A percentile compares a stretch with the other conserved stretches of the same genome.
phyloP scores from a whole-genome alignment of 2,113 vertebrate genomes.

The Oreotrochilus melanogaster region DNA sequence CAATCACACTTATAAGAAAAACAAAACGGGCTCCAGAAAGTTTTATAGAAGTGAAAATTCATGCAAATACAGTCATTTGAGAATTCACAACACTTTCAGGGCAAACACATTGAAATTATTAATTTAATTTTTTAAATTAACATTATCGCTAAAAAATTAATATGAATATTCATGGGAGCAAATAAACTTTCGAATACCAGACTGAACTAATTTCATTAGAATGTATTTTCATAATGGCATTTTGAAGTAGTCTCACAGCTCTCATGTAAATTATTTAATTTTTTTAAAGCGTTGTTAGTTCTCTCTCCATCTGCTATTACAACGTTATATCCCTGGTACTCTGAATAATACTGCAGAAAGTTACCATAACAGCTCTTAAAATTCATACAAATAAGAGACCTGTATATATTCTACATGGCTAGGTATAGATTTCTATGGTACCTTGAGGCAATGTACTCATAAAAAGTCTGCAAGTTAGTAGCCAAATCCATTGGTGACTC shows the following conservation, averaged over 20 bases:
- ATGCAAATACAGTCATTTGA: slow-evolving; percentile 9
- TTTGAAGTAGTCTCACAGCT: slow-evolving; percentile 36
- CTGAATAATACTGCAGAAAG: background rate
- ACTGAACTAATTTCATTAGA: slow-evolving; percentile 39
- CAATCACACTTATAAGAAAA: background rate
- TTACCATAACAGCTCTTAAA: background rate
- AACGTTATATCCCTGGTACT: background rate
- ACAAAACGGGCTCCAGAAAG: background rate
- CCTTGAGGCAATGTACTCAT: background rate
- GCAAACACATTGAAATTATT: slow-evolving; percentile 55
- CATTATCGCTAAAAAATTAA: slow-evolving; percentile 20
- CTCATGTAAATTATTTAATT: slow-evolving; percentile 1
- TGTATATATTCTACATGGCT: background rate
- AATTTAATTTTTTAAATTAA: slow-evolving; percentile 32
- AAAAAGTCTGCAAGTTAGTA: background rate
- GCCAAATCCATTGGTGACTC: background rate
- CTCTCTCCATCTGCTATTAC: slow-evolving; percentile 1
- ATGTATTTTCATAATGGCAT: slow-evolving; percentile 40
- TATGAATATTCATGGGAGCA: slow-evolving; percentile 56
- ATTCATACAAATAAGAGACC: background rate
- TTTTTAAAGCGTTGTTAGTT: slow-evolving; percentile 18
- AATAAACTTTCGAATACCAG: slow-evolving; percentile 46
- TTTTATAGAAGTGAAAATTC: slow-evolving; percentile 15
- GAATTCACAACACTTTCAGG: slow-evolving; percentile 48
- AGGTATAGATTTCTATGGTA: background rate